Base-by-base conservation (phyloP, 2,888 invertebrate genomes). In the Acleris cristana region DNA sequence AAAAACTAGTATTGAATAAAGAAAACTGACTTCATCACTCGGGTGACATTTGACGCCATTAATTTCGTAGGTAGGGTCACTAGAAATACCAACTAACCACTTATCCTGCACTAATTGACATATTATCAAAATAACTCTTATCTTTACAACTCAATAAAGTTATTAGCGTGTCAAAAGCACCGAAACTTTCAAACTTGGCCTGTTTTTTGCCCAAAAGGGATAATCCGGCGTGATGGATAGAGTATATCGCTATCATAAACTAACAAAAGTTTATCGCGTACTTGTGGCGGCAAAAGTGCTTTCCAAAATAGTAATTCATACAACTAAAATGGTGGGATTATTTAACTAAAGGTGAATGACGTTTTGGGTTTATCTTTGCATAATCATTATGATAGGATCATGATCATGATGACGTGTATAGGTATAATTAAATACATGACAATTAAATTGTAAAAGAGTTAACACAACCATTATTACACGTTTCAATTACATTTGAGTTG, bases 151-250 rank as follows among this genome's bases (percentile, higher is more conserved):
- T 56, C 52, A 21, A 67, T 58, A 48, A 58, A 18, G 53, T 57
- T n/a, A 10, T 51, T 19, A 21, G 48, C 34, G 26, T 65, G 57
- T 66, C 61, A 66, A 66, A 64, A 52, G 57, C 23, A n/a, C 65
- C 65, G 65, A 58, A 62, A 66, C 55, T 66, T 56, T 65, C 64
- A 64, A 26, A 60, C 61, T 54, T 23, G 62, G 52, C 59, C 61
- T 34, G 60, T 65, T 69, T 70, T 63, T 70, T 54, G 30, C 58
- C 49, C 40, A 56, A 69, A 65, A 64, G 65, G 68, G 71, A 55
- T 85, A 85, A 87, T 82, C 85, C 81, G 51, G 66, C 67, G 67
- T 79, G 82, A 82, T 82, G 79, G 82, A 81, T 79, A 74, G 76
- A 75, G 79, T 84, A 83, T 79, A 78, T 67, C 73, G 74, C 65